Evolutionary conservation across 2,113 vertebrate genomes (phyloP).

Genomic region (Chunga burmeisteri): DNA sequence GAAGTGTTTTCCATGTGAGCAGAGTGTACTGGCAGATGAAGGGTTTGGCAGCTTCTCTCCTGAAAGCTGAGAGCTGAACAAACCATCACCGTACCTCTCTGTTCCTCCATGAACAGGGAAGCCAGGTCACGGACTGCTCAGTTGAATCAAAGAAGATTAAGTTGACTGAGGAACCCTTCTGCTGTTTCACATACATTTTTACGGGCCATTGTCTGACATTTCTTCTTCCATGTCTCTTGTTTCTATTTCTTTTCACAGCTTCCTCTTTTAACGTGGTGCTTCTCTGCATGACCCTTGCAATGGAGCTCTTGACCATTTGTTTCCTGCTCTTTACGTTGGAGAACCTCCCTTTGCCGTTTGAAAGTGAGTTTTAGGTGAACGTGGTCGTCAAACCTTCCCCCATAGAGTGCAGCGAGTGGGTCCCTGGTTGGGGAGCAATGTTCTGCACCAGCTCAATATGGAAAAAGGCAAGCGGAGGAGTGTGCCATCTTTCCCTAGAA

Average conservation of each 20-base stretch:
- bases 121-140: neutral
- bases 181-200: neutral
- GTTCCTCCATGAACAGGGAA: neutral
- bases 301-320: slow-evolving; percentile 83
- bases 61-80: neutral
- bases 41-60: neutral
- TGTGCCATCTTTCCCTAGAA: neutral
- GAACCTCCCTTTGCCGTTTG: slow-evolving; percentile 78
- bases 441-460: neutral
- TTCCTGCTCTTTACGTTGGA: slow-evolving; percentile 84
- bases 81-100: neutral
- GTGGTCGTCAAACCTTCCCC: neutral
- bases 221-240: neutral
- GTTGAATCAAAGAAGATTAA: neutral
- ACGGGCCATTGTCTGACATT: neutral
- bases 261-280: slow-evolving; percentile 80
- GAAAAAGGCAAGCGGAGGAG: neutral
- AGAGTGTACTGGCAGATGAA: slow-evolving; percentile 4
- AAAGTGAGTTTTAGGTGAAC: slow-evolving; percentile 73
- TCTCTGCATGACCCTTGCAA: slow-evolving; percentile 73
- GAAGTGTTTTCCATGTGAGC: slow-evolving; percentile 59
- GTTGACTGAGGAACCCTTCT: neutral
- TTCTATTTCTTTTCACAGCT: slow-evolving; percentile 69
- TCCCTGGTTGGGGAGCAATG: neutral
- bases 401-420: neutral